Percentiles rank a stretch among this genome's conserved stretches.
phyloP scores from a whole-genome alignment of 2,113 vertebrate species.

The Epinephelus fuscoguttatus region DNA sequence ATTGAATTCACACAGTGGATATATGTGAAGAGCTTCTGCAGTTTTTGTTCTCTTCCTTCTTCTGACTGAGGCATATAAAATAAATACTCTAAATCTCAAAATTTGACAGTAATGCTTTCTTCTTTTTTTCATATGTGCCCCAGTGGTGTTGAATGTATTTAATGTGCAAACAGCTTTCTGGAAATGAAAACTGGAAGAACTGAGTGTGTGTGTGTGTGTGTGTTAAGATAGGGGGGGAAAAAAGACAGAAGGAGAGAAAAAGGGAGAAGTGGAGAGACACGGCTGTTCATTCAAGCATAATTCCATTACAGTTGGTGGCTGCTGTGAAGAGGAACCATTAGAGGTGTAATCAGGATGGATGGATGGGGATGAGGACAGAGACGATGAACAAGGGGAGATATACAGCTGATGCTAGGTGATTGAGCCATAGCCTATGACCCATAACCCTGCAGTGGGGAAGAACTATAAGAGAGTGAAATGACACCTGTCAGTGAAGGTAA shows the following conservation, averaged over 20 bases:
- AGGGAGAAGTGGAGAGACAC: conserved; percentile 50
- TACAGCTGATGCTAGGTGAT: conserved; percentile 63
- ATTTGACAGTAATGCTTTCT: conserved; percentile 43
- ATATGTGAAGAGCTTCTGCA: conserved; percentile 11
- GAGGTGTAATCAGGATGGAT: conserved; percentile 81
- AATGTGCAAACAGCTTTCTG: conserved; percentile 60
- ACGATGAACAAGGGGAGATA: conserved; percentile 47
- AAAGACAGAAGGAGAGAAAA: conserved; percentile 23
- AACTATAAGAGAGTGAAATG: conserved; percentile 51
- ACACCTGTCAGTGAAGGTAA: conserved; percentile 54
- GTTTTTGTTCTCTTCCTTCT: conserved; percentile 27
- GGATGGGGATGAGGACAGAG: conserved; percentile 63
- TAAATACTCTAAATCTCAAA: conserved; percentile 51
- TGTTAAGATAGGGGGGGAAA: neutral
- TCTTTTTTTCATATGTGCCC: neutral
- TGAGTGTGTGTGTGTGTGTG: conserved; percentile 3
- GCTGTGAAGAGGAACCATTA: conserved; percentile 81
- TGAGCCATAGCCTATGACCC: conserved; percentile 69
- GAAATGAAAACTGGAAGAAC: conserved; percentile 51
- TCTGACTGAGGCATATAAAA: conserved; percentile 36
- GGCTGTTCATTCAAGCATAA: conserved; percentile 79
- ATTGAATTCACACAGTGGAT: conserved; percentile 38
- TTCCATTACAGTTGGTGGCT: conserved; percentile 79
- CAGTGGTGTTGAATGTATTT: conserved; percentile 41
- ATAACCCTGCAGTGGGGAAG: conserved; percentile 13